A percentile compares a stretch with the other conserved stretches of the same genome.
Evolutionary conservation across 2,113 vertebrate species (phyloP).

Genomic region (Pagrus major): DNA sequence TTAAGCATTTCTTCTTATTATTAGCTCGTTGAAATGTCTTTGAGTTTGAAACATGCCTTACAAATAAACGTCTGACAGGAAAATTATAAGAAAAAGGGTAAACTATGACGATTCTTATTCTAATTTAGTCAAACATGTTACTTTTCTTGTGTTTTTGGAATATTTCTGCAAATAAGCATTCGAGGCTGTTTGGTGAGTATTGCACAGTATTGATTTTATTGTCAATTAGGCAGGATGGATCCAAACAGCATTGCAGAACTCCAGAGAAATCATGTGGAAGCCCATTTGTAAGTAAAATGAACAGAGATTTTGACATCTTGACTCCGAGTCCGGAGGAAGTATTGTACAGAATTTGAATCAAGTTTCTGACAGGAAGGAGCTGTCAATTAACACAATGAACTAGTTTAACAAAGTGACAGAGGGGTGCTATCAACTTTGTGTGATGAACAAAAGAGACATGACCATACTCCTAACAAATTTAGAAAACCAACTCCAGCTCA

Average conservation of each 20-base stretch:
- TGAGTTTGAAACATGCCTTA: not conserved
- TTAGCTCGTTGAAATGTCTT: not conserved
- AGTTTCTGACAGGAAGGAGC: conserved; percentile 8
- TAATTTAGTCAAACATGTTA: not conserved
- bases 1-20: too few relatives aligned
- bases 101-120: not conserved
- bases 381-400: conserved; percentile 38
- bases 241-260: not conserved
- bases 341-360: conserved; percentile 13
- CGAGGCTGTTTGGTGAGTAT: not conserved
- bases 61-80: not conserved
- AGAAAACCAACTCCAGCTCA: not conserved
- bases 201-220: conserved; percentile 45
- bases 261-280: conserved; percentile 12
- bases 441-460: not conserved
- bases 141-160: not conserved
- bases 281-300: conserved; percentile 35
- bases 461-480: not conserved
- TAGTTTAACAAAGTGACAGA: not conserved
- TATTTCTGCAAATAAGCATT: not conserved
- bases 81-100: not conserved
- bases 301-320: conserved; percentile 35
- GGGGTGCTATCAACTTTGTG: not conserved
- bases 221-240: conserved; percentile 45
- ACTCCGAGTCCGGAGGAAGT: conserved; percentile 16